phyloP scores from a whole-genome alignment of 2,797 vertebrate species.

The Coendou prehensilis region DNA sequence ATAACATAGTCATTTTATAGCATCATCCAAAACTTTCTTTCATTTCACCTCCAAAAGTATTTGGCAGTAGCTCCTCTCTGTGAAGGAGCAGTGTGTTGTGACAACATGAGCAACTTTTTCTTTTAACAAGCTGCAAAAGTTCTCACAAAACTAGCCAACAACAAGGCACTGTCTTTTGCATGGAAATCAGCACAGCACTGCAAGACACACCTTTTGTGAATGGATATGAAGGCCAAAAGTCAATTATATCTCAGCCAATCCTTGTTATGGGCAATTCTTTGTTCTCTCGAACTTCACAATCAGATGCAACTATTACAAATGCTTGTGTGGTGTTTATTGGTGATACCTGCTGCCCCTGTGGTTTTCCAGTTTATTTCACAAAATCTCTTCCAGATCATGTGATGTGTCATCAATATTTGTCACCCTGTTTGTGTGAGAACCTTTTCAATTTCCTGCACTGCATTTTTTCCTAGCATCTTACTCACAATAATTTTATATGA shows the following conservation, averaged over 20 bases:
- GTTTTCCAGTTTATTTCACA: conserved; percentile 58
- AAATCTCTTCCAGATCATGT: neutral
- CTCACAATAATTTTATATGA: neutral
- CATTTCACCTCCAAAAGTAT: neutral
- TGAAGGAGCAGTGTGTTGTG: conserved; percentile 21
- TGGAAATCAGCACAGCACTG: neutral
- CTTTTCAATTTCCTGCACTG: neutral
- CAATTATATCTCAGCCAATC: neutral
- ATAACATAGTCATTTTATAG: neutral
- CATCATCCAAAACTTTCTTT: conserved; percentile 36
- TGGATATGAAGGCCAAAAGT: conserved; percentile 16
- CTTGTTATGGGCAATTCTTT: neutral
- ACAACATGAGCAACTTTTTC: conserved; percentile 6
- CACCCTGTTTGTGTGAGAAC: neutral
- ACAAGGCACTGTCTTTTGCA: neutral
- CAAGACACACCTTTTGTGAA: neutral
- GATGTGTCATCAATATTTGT: neutral
- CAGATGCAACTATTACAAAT: conserved; percentile 3
- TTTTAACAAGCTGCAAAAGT: neutral
- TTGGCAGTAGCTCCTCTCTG: neutral
- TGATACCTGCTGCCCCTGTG: neutral
- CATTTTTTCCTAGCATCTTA: conserved; percentile 7
- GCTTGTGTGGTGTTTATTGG: neutral
- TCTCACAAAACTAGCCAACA: neutral
- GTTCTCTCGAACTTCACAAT: conserved; percentile 55